Evolutionary conservation across 1,140 invertebrate genomes (phyloP).

Genomic region (Brachionus manjavacas): DNA sequence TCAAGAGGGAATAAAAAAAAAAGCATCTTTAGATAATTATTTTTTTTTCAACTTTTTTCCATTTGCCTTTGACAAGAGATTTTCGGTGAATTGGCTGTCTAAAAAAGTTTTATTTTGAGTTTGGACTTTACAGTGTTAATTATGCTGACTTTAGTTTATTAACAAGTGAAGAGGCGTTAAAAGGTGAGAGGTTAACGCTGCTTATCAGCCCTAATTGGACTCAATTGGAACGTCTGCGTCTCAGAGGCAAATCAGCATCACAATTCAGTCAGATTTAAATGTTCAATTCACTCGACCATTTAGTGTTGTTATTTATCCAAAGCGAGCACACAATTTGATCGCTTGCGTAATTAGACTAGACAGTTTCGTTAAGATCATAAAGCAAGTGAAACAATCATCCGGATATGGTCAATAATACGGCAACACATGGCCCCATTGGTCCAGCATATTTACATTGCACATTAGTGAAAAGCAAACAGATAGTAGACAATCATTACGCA

Average conservation of each 20-base stretch:
- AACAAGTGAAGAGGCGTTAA: not conserved
- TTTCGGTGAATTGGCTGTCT: too few species aligned
- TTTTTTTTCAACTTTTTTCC: too few species aligned
- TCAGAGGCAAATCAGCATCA: not conserved
- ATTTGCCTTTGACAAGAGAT: too few species aligned
- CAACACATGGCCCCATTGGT: not conserved
- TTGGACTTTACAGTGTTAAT: too few species aligned
- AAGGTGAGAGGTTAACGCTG: not conserved
- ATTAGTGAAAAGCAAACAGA: constrained; percentile 10
- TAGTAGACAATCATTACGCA: constrained; percentile 21
- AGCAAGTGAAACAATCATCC: not conserved
- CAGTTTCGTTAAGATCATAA: not conserved
- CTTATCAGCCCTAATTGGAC: not conserved
- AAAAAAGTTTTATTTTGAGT: too few species aligned
- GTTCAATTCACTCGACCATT: not conserved
- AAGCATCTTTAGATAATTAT: too few species aligned
- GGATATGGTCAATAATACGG: not conserved
- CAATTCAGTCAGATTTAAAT: not conserved
- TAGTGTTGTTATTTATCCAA: not conserved
- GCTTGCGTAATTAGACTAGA: constrained; percentile 1
- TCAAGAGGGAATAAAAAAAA: too few species aligned
- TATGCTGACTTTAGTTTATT: too few species aligned
- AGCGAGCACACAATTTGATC: not conserved
- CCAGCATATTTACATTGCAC: not conserved
- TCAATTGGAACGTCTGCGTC: not conserved